phyloP scores from a whole-genome alignment of 2,888 invertebrate species.

The Heteromyza rotundicornis region DNA sequence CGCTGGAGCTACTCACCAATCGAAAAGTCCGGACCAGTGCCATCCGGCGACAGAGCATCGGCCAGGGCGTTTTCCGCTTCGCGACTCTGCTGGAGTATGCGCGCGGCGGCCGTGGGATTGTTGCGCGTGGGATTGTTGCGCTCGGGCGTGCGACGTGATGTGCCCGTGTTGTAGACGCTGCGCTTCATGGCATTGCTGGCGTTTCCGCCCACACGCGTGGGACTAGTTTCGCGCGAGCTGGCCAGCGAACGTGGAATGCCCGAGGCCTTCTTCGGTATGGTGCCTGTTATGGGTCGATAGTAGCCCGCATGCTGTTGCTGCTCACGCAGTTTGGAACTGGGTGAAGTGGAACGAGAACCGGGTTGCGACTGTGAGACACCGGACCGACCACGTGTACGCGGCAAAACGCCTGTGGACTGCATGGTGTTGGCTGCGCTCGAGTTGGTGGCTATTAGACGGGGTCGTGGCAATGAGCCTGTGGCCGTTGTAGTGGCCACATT shows the following conservation, averaged over 20 bases:
- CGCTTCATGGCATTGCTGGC: conserved; percentile 57
- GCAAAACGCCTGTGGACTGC: conserved; percentile 56
- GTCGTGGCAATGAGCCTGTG: conserved; percentile 51
- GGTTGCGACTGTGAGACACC: conserved; percentile 95
- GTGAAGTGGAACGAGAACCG: conserved; percentile 91
- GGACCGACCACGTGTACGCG: conserved; percentile 67
- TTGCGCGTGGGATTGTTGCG: conserved; percentile 66
- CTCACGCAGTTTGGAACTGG: conserved; percentile 83
- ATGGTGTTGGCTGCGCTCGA: conserved; percentile 63
- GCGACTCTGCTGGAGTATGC: conserved; percentile 82
- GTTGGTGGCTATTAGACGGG: conserved; percentile 69
- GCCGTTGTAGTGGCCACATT: conserved; percentile 15
- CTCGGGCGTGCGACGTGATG: conserved; percentile 61
- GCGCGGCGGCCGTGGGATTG: conserved; percentile 78
- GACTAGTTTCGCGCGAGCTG: conserved; percentile 73
- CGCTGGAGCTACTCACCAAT: conserved; percentile 10
- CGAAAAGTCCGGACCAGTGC: conserved; percentile 60
- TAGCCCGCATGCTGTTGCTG: conserved; percentile 65
- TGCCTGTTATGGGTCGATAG: conserved; percentile 59
- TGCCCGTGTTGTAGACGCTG: conserved; percentile 51
- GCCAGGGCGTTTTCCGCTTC: conserved; percentile 87
- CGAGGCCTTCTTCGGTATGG: conserved; percentile 72
- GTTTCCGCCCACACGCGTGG: conserved; percentile 67
- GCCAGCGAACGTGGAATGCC: conserved; percentile 75
- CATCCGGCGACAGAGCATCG: conserved; percentile 66